Base-by-base conservation (phyloP, 1,140 invertebrate genomes). In the Lordiphosa mommai region DNA sequence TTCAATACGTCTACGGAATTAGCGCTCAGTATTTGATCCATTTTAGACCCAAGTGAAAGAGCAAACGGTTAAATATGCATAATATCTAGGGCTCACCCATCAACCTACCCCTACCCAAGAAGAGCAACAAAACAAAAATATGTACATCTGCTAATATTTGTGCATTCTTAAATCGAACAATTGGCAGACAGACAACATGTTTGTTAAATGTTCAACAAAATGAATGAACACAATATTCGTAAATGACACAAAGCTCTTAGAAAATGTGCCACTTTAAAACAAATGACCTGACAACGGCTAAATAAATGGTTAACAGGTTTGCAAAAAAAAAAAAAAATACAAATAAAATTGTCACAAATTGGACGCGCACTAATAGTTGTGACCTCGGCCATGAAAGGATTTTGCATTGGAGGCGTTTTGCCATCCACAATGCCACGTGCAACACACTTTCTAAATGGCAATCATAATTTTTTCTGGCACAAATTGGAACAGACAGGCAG, bases 381-480 rank as follows among this genome's bases (percentile, higher is more conserved):
- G 72, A 72, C 77, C 77, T 84, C 77, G 79, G 72, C 77, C 77
- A 84, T 84, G 77, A 84, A 84, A 84, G 77, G 77, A 82, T 82
- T 27, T 82, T 82, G 60, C 74, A 59, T 30, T 56, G 52, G 34
- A 58, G 13, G 36, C 59, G 53, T 70, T n/a, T n/a, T 68, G 50
- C 12, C 34, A 65, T 36, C 53, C 63, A 63, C 66, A 77, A 84
- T 84, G 68, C 59, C 58, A 80, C 69, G 61, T 67, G 64, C 59
- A n/a, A n/a, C n/a, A 53, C 57, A 48, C 48, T 53, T 48, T 47
- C 14, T 30, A 50, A 72, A 73, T 80, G 56, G 56, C 60, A 76
- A 76, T 76, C 50, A 84, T 77, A 84, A 72, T 76, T 84, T 76
- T 27, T 27, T 71, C 63, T 58, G 20, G 29, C 10, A 53, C 64